Base-by-base conservation (phyloP, 2,797 vertebrate genomes). In the Apogon hyalosoma region DNA sequence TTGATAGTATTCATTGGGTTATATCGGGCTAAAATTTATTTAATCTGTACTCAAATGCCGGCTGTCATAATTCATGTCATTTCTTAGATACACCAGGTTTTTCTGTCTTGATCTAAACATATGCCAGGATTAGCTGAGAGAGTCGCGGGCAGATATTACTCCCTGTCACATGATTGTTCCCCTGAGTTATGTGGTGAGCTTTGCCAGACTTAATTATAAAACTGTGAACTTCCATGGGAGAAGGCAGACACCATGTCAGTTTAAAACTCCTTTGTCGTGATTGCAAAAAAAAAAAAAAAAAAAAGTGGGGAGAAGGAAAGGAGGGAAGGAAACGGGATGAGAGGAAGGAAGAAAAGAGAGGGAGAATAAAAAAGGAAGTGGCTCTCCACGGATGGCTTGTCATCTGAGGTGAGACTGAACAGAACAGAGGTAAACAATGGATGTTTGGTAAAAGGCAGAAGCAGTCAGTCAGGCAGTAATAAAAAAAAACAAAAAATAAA, bases 341-440 rank as follows among this genome's bases (percentile, higher is more conserved):
- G 69, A 81, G 77, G 65, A 52, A 62, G 28, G 54, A 61, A 61
- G 71, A 72, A 85, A 63, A 62, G 63, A 69, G 36, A 33, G 57
- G 72, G 63, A 47, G 63, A 83, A 68, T 69, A n/a, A 79, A 89
- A 87, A 88, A 66, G 63, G 87, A 83, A 77, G 85, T 87, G 89
- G 80, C 65, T 91, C 90, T 93, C 93, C 43, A 74, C 77, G 86
- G 92, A 78, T 86, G 80, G 75, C 90, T 92, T 93, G 92, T 92
- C 91, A 93, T 90, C 71, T 86, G 91, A 93, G 82, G 89, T 92
- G 88, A 93, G 82, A 92, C 92, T 88, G 92, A 93, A 88, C 77
- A 79, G 81, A 88, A 87, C 67, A 79, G 93, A 87, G 86, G 91
- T 90, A 91, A 82, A 90, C 89, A 93, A 86, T 80, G 83, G 90